Conservation (phyloP, 2,888 invertebrate species). For the Cheilosia soror region DNA sequence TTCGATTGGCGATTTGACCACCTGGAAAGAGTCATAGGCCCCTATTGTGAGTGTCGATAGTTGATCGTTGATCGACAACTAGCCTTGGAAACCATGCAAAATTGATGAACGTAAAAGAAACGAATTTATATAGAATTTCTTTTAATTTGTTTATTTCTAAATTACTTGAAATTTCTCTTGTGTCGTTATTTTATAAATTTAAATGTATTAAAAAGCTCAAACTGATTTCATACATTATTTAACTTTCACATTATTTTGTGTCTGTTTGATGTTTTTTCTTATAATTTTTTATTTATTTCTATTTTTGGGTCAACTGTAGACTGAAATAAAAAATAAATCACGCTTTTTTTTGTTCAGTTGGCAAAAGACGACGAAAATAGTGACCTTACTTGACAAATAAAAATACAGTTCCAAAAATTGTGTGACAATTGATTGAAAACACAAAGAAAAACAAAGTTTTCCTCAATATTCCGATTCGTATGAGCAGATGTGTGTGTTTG, state of each 20-base stretch:
- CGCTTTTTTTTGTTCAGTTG: neutral
- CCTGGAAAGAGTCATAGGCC: too few species aligned
- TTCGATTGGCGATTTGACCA: too few species aligned
- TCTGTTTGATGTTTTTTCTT: slow-evolving; percentile 13
- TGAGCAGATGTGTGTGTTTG: neutral
- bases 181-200: slow-evolving; percentile 55
- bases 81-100: too few species aligned
- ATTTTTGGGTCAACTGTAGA: slow-evolving; percentile 49
- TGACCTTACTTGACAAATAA: neutral
- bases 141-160: slow-evolving; percentile 66
- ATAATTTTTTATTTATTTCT: slow-evolving; percentile 6
- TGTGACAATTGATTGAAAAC: neutral
- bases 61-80: too few species aligned
- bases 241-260: slow-evolving; percentile 6
- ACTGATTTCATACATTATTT: slow-evolving; percentile 29
- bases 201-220: slow-evolving; percentile 67
- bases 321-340: slow-evolving; percentile 18
- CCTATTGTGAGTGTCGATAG: too few species aligned
- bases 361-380: neutral
- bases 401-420: neutral
- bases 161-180: slow-evolving; percentile 57
- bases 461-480: neutral
- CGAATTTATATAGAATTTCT: slow-evolving; percentile 32
- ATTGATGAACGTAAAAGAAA: neutral
- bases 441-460: neutral